Evolutionary conservation across 2,888 invertebrate species (phyloP).

Genomic region (Athalia rosae): DNA sequence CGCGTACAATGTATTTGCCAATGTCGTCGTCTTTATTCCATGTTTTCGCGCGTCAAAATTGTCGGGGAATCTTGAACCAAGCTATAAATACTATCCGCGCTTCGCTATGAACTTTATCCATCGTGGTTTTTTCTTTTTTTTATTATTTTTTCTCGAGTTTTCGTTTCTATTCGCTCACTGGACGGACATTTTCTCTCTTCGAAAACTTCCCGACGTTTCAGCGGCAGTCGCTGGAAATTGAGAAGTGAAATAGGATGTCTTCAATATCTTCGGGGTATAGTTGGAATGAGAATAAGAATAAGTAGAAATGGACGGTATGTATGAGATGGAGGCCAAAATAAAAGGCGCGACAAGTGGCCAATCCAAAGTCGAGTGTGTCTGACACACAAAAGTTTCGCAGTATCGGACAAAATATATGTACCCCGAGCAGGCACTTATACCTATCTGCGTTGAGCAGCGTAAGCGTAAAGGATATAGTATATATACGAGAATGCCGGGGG

Average conservation of each 20-base stretch:
- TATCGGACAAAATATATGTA: constrained; percentile 32
- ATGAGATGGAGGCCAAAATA: neutral
- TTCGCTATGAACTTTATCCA: too few relatives aligned
- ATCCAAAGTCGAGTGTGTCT: constrained; percentile 26
- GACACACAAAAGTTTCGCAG: constrained; percentile 15
- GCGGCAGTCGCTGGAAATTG: too few relatives aligned
- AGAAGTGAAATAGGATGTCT: too few relatives aligned
- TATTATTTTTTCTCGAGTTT: too few relatives aligned
- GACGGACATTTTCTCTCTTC: too few relatives aligned
- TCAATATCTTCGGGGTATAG: neutral
- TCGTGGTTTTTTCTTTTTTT: too few relatives aligned
- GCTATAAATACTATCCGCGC: too few relatives aligned
- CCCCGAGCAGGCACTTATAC: neutral
- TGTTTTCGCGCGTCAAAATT: too few relatives aligned
- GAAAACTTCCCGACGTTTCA: too few relatives aligned
- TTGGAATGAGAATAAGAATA: neutral
- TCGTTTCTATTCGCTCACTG: too few relatives aligned
- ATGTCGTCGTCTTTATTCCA: too few relatives aligned
- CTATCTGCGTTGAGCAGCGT: constrained; percentile 18
- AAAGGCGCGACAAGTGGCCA: constrained; percentile 36
- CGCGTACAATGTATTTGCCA: neutral
- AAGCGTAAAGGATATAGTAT: constrained; percentile 40
- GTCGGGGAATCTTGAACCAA: too few relatives aligned
- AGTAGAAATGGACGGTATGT: neutral
- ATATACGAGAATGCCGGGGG: constrained; percentile 23